Percentiles rank a stretch among this genome's conserved stretches.
Conservation (phyloP, 2,888 invertebrate genomes). For the Pterobdella sp. region DNA sequence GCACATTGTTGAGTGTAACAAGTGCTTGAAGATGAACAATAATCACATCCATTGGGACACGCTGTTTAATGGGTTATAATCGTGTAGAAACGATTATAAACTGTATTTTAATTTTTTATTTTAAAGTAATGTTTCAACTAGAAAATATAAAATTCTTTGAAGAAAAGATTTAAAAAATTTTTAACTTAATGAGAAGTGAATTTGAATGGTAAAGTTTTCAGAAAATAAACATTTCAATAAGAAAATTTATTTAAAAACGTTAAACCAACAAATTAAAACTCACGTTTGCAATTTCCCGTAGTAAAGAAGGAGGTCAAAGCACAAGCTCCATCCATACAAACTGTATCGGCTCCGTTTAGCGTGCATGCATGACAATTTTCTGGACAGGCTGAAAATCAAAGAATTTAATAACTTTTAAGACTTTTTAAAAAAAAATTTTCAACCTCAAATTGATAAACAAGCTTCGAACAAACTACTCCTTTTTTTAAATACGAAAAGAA, state of each 20-base stretch:
- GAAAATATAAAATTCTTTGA: no score
- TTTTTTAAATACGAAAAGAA: no score
- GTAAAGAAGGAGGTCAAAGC: conserved; percentile 4
- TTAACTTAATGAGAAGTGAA: no score
- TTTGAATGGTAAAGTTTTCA: no score
- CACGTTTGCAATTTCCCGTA: conserved; percentile 19
- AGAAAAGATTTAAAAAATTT: no score
- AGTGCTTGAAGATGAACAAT: conserved; percentile 21
- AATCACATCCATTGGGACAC: conserved; percentile 23
- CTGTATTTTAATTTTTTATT: background rate
- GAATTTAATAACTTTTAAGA: background rate
- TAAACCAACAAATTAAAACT: no score
- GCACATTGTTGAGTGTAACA: conserved; percentile 31
- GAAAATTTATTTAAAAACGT: no score
- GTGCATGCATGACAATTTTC: conserved; percentile 25
- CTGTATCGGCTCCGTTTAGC: conserved; percentile 25
- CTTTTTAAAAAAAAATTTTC: background rate
- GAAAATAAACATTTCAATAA: no score
- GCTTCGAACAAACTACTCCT: no score
- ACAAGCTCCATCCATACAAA: conserved; percentile 29
- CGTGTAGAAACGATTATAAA: no score
- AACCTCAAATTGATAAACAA: background rate
- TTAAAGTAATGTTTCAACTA: background rate
- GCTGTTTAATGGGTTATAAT: background rate
- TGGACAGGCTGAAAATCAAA: conserved; percentile 28